Evolutionary conservation across 2,113 vertebrate genomes (phyloP), one percentile per base, ranked within the genome.

Genomic region (Sylvilagus bachmani): DNA sequence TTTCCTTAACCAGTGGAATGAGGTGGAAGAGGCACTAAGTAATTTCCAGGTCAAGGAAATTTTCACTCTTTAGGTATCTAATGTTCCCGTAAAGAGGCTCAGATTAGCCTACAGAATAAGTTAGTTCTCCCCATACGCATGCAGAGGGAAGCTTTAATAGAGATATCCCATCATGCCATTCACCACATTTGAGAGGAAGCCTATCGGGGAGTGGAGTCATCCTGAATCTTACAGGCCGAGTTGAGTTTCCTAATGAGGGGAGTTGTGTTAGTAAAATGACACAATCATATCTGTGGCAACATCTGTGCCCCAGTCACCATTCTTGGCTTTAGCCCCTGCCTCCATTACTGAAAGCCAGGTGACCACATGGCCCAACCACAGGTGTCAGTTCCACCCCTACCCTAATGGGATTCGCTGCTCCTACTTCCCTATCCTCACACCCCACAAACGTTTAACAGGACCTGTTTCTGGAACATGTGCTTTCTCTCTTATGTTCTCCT

Each of bases 51-150:
- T 0, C 19, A 82, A 71, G 11, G 7, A 13, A 36, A 7, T 2
- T 44, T 90, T 55, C 22, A 33, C 80, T 33, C 0, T 36, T 27
- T 73, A 58, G 61, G 12, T 6, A 25, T 58, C 6, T 74, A 51
- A 27, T 1, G 1, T 74, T 12, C 19, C 62, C 24, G 5, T 74
- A 51, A 84, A 82, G 27, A 62, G 53, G 33, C 31, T 81, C 12
- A n/a, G 7, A 5, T 11, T 53, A 77, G 6, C 44, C 4, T 62
- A 71, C 3, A 51, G 21, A 69, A 85, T 44, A 25, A 38, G 9
- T 44, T 55, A 78, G 11, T 44, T 6, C 0, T 9, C 19, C 0
- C 16, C 13, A 53, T 3, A 9, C 0, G 22, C 4, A 7, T 3
- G 10, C 4, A 53, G 4, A 51, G 3, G 51, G 17, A 64, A 70